Percentiles rank a stretch among this genome's conserved stretches.
phyloP scores from a whole-genome alignment of 2,888 invertebrate species.

The Luffia ferchaultella region DNA sequence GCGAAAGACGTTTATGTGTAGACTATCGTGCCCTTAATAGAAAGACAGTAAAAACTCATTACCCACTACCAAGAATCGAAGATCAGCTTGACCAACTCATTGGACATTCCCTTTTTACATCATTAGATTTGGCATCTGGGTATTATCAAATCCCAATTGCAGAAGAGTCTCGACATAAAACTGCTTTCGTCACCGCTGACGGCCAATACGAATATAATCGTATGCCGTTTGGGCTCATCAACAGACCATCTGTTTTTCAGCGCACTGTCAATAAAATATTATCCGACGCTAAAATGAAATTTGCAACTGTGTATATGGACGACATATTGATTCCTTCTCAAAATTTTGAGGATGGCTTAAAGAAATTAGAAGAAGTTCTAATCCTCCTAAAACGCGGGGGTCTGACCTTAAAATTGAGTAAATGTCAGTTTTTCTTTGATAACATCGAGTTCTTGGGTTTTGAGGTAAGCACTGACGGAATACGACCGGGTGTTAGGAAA shows the following conservation, averaged over 20 bases:
- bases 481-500: slow-evolving; percentile 3
- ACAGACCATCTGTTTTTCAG: slow-evolving; percentile 31
- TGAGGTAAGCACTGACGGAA: background rate
- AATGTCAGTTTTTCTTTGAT: slow-evolving; percentile 1
- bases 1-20: slow-evolving; percentile 2
- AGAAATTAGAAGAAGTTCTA: slow-evolving; percentile 14
- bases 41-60: background rate
- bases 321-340: slow-evolving; percentile 12
- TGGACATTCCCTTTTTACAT: background rate
- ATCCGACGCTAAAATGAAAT: slow-evolving; percentile 11
- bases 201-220: slow-evolving; percentile 28
- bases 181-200: slow-evolving; percentile 30
- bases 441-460: slow-evolving; percentile 2
- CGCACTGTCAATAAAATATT: slow-evolving; percentile 18
- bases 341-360: slow-evolving; percentile 15
- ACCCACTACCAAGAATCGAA: background rate
- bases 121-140: background rate
- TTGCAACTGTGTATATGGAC: slow-evolving; percentile 19
- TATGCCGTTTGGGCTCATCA: slow-evolving; percentile 32
- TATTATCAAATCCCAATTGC: slow-evolving; percentile 20
- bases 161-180: slow-evolving; percentile 22
- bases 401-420: slow-evolving; percentile 17
- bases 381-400: slow-evolving; percentile 9
- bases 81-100: background rate
- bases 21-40: slow-evolving; percentile 15